A percentile compares a stretch with the other conserved stretches of the same genome.
phyloP scores from a whole-genome alignment of 1,140 invertebrate species.

The Nephotettix cincticeps region DNA sequence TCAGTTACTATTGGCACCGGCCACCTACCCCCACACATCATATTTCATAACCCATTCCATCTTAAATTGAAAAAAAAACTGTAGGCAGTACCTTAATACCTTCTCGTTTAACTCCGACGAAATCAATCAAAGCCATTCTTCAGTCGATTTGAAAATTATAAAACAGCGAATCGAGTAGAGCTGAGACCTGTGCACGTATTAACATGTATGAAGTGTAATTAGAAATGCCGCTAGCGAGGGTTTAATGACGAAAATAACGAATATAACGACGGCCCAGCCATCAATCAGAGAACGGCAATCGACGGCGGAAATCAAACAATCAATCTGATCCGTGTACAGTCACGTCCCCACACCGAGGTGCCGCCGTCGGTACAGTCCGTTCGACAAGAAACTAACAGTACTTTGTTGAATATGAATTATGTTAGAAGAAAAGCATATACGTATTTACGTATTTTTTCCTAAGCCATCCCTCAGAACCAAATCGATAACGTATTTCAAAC shows the following conservation, averaged over 20 bases:
- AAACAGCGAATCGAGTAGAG: conserved; percentile 4
- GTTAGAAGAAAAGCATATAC: too few species aligned
- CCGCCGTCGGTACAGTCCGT: not conserved
- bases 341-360: not conserved
- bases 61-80: too few species aligned
- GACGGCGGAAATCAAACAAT: conserved; percentile 19
- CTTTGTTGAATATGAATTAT: too few species aligned
- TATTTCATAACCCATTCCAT: too few species aligned
- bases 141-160: not conserved
- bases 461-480: too few species aligned
- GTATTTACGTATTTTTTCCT: too few species aligned
- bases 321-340: conserved; percentile 18
- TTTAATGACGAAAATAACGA: conserved; percentile 17
- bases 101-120: too few species aligned
- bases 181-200: not conserved
- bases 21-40: too few species aligned
- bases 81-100: too few species aligned
- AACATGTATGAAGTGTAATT: conserved; percentile 28
- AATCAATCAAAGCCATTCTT: not conserved
- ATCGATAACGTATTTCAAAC: too few species aligned
- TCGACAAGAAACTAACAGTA: too few species aligned
- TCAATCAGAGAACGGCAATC: not conserved
- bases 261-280: not conserved
- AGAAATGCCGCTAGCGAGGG: conserved; percentile 12
- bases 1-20: too few species aligned